These are phyloP conservation scores for Thereva unica DNA, from an alignment of 2,888 invertebrate genomes.

Conservation along the genomic window DNA sequence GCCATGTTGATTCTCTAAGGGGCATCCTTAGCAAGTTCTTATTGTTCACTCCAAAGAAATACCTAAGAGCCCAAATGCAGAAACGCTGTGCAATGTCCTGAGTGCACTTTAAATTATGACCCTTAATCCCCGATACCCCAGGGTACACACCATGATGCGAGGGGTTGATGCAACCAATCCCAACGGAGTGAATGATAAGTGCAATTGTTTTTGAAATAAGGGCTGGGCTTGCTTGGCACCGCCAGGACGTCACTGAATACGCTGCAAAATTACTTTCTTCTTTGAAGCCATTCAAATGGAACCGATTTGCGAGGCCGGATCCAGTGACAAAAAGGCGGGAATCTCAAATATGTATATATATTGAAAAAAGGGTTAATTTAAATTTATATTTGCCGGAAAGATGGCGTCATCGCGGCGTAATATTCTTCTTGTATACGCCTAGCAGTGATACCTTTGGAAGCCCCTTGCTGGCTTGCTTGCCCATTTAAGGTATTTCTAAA, in stretches of 20 bases:
- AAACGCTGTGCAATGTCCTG: conserved; percentile 13
- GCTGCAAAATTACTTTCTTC: too few species aligned
- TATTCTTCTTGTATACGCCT: conserved; percentile 17
- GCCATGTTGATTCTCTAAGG: conserved; percentile 32
- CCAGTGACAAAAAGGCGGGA: conserved; percentile 21
- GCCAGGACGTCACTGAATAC: neutral
- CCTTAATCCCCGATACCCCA: conserved; percentile 11
- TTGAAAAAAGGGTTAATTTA: conserved; percentile 23
- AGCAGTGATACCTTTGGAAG: conserved; percentile 12
- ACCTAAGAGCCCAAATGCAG: conserved; percentile 22
- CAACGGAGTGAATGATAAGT: neutral
- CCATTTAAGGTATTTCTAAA: conserved; percentile 13
- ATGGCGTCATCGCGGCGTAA: conserved; percentile 25
- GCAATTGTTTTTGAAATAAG: conserved; percentile 1
- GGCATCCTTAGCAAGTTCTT: conserved; percentile 21
- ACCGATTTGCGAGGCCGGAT: conserved; percentile 3
- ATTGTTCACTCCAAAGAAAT: conserved; percentile 12
- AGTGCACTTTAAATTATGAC: conserved; percentile 23
- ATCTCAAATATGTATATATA: neutral
- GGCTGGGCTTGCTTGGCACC: conserved; percentile 11
- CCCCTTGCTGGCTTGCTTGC: conserved; percentile 6
- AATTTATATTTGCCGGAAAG: conserved; percentile 28
- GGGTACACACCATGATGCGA: neutral
- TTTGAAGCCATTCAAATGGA: neutral
- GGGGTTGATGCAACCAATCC: conserved; percentile 16